Conservation (phyloP, 1,140 invertebrate species). For the Sweltsa coloradensis region DNA sequence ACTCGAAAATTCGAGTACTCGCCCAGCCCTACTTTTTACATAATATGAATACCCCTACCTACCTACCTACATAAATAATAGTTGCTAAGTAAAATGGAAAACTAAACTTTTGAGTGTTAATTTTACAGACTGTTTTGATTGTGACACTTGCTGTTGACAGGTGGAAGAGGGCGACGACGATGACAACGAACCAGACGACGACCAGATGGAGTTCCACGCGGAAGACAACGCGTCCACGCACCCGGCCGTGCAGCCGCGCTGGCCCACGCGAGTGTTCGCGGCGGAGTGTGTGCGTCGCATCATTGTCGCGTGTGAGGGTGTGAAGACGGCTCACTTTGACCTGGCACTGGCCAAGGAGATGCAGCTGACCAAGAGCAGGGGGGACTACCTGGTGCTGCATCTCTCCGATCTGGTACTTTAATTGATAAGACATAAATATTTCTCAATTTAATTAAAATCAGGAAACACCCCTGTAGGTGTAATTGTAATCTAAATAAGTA, state of each 20-base stretch:
- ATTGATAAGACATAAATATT: no score
- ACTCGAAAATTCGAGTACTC: no score
- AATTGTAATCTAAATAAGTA: no score
- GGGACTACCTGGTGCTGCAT: conserved; percentile 86
- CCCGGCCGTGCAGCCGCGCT: conserved; percentile 65
- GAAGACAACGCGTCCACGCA: conserved; percentile 64
- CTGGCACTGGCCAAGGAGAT: conserved; percentile 79
- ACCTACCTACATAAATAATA: no score
- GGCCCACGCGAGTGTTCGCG: conserved; percentile 93
- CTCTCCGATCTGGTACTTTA: conserved; percentile 92
- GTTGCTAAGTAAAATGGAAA: no score
- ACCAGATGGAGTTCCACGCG: conserved; percentile 77
- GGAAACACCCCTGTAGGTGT: no score
- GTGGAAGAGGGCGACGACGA: conserved; percentile 49
- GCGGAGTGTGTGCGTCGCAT: conserved; percentile 88
- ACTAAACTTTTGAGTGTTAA: no score
- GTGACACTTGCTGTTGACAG: conserved; percentile 25
- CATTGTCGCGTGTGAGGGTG: conserved; percentile 63
- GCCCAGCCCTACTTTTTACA: no score
- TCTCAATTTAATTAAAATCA: no score
- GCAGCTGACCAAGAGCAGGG: conserved; percentile 54
- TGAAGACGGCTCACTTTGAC: conserved; percentile 77
- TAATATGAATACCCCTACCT: no score
- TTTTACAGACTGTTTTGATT: no score
- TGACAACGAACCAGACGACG: conserved; percentile 80